Evolutionary conservation across 2,113 vertebrate species (phyloP), one percentile per base, ranked within the genome.

Genomic region (Vulpes ferrilata): DNA sequence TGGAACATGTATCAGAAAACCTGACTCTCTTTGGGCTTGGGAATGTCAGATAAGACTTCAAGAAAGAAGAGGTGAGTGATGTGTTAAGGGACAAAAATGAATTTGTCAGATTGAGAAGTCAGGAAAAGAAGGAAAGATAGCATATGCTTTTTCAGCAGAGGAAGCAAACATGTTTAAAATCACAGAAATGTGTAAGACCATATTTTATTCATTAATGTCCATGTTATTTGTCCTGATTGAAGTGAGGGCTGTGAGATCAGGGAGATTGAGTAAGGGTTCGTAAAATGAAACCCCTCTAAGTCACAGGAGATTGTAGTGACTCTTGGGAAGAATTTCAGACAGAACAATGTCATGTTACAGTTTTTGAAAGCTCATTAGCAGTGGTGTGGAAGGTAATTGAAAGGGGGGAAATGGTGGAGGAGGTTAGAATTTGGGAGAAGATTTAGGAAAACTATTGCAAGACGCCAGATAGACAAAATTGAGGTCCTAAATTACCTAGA

Each of bases 311-410:
- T 89, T 78, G 12, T 79, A 51, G 25, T 2, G 19, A 93, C 23
- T 96, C 38, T 95, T 83, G 6, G 78, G 23, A 88, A 32, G 32
- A 83, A 12, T 93, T 90, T 78, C 93, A 94, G 90, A 82, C 89
- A 65, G 57, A 87, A 79, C 89, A 88, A 22, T 96, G 23, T 78
- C 35, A 78, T 83, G 35, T 64, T 93, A 93, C 30, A 83, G 55
- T 79, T 74, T 93, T 90, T 38, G 15, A 78, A 96, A 87, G 53
- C 51, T 97, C 32, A 43, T 43, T 82, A 38, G 65, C 19, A 62
- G 30, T 85, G 71, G 11, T 90, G 1, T 90, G 43, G 22, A 67
- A 92, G n/a, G 73, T 64, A 92, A 73, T 53, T 67, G 48, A 80
- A 85, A 80, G 57, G 22, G 1, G 12, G 5, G 48, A 71, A 65